Evolutionary conservation across 2,888 invertebrate species (phyloP).

Genomic region (Micoletzkya japonica): DNA sequence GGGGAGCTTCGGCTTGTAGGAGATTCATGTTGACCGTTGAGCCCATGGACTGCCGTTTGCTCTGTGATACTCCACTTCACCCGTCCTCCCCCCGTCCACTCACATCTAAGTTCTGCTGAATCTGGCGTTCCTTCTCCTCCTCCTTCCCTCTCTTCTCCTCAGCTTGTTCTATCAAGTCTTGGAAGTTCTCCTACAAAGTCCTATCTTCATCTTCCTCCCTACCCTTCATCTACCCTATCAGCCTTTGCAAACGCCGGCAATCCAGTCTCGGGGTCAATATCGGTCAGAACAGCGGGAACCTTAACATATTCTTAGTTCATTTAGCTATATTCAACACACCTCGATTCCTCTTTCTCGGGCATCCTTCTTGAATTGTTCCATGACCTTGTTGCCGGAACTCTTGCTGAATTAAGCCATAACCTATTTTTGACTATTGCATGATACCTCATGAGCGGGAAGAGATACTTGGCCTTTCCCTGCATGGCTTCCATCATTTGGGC

Average conservation of each 20-base stretch:
- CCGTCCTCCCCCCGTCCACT: too few species aligned
- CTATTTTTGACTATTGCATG: neutral
- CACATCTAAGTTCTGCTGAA: conserved; percentile 17
- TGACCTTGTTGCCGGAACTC: conserved; percentile 54
- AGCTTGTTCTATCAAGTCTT: conserved; percentile 46
- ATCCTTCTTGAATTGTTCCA: conserved; percentile 59
- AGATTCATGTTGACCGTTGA: too few species aligned
- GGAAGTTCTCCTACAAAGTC: conserved; percentile 38
- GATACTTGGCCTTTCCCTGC: conserved; percentile 55
- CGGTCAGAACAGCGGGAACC: conserved; percentile 53
- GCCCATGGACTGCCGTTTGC: too few species aligned
- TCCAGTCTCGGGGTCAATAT: conserved; percentile 58
- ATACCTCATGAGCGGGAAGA: conserved; percentile 55
- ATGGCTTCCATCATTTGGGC: conserved; percentile 54
- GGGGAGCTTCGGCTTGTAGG: too few species aligned
- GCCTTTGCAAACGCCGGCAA: conserved; percentile 48
- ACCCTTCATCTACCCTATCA: conserved; percentile 18
- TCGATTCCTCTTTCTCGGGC: conserved; percentile 46
- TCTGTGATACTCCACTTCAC: too few species aligned
- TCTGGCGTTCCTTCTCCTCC: conserved; percentile 23
- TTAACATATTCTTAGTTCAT: neutral
- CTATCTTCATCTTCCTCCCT: neutral
- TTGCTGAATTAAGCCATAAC: conserved; percentile 46
- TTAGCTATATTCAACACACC: conserved; percentile 12
- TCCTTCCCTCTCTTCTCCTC: conserved; percentile 24